phyloP scores from a whole-genome alignment of 2,888 invertebrate genomes.

The Odontomyia ornata region DNA sequence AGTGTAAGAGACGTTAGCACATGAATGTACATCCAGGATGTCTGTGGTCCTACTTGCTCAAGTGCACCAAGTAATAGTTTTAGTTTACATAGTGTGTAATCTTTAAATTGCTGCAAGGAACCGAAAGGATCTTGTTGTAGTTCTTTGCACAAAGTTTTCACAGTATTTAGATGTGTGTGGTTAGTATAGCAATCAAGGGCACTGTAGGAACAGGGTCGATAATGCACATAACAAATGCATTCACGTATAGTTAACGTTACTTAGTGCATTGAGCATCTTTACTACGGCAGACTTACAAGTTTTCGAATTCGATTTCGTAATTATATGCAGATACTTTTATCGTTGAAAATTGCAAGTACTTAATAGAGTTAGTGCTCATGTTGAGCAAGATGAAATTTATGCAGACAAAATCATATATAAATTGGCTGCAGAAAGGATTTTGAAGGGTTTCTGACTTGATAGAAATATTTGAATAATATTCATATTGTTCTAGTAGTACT shows the following conservation, averaged over 20 bases:
- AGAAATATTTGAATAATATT: not conserved
- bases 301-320: not conserved
- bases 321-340: not conserved
- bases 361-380: not conserved
- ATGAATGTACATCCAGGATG: not conserved
- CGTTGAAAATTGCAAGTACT: not conserved
- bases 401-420: not conserved
- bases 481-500: not conserved
- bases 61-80: not conserved
- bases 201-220: not conserved
- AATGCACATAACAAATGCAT: not conserved
- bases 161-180: not conserved
- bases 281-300: not conserved
- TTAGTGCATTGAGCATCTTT: not conserved
- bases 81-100: conserved; percentile 11
- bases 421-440: not conserved
- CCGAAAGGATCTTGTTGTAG: conserved; percentile 7
- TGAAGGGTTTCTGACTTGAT: not conserved
- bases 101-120: conserved; percentile 18
- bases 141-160: not conserved
- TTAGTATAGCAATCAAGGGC: not conserved
- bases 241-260: not conserved
- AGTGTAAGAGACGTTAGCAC: not conserved
- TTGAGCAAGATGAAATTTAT: not conserved
- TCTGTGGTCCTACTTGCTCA: not conserved